These are phyloP conservation scores for Acheta domesticus DNA, from an alignment of 2,888 invertebrate species.

Conservation along the genomic window DNA sequence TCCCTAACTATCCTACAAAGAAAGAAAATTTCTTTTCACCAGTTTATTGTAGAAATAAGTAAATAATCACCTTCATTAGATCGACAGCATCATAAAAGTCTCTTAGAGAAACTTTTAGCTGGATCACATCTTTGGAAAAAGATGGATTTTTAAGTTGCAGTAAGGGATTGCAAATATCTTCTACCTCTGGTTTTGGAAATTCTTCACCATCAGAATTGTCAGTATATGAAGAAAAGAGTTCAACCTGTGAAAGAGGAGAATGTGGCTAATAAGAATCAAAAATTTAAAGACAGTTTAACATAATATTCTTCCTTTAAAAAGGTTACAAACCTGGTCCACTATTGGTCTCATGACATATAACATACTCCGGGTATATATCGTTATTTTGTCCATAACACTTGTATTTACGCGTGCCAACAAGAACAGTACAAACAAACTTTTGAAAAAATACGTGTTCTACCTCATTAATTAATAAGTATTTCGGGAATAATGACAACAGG, in stretches of 20 bases:
- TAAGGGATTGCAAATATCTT: neutral
- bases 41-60: too few relatives aligned
- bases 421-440: too few relatives aligned
- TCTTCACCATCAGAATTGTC: neutral
- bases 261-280: neutral
- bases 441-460: too few relatives aligned
- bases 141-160: neutral
- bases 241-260: neutral
- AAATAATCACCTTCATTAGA: neutral
- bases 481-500: too few relatives aligned
- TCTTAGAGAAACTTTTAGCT: neutral
- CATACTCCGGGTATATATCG: neutral
- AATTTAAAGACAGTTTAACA: neutral
- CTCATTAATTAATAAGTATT: too few relatives aligned
- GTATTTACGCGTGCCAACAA: too few relatives aligned
- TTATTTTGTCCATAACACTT: too few relatives aligned
- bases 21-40: too few relatives aligned
- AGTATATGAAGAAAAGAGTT: neutral
- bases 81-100: conserved; percentile 1
- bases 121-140: neutral
- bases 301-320: neutral
- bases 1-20: too few relatives aligned
- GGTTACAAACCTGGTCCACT: neutral
- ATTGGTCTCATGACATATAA: neutral
- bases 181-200: neutral